phyloP scores from a whole-genome alignment of 2,113 vertebrate species.

The Hystrix brachyura region DNA sequence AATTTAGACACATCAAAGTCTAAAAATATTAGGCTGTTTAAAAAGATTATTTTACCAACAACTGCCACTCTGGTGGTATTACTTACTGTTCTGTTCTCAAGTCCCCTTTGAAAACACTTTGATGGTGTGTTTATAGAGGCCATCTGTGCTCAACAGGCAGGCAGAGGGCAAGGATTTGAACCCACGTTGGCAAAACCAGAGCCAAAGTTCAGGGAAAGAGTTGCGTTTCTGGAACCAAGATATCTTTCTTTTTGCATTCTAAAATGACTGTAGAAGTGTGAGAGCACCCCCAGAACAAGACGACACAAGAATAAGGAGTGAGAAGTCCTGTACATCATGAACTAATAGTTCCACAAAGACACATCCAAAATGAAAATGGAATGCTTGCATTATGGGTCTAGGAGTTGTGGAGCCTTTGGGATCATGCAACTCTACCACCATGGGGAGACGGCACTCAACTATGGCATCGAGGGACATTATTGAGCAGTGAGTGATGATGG shows the following conservation, averaged over 20 bases:
- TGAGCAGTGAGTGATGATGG: neutral
- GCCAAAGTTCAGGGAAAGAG: neutral
- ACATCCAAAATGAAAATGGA: neutral
- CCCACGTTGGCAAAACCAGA: conserved; percentile 48
- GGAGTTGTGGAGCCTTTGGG: neutral
- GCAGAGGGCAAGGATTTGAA: conserved; percentile 41
- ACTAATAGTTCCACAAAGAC: neutral
- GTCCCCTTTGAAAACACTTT: conserved; percentile 62
- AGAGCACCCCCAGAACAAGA: neutral
- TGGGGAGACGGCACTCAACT: neutral
- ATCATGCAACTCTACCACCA: neutral
- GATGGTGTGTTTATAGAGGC: conserved; percentile 50
- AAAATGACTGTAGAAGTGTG: neutral
- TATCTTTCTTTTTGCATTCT: neutral
- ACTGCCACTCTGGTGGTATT: conserved; percentile 57
- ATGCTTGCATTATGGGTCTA: neutral
- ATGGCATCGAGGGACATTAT: neutral
- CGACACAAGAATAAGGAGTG: neutral
- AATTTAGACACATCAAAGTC: conserved; percentile 69
- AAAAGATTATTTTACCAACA: conserved; percentile 53
- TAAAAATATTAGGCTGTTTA: conserved; percentile 40
- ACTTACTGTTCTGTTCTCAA: conserved; percentile 49
- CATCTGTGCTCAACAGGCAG: neutral
- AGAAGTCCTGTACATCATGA: neutral
- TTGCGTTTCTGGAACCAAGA: neutral